phyloP scores from a whole-genome alignment of 2,113 vertebrate species.

The Istiophorus platypterus region DNA sequence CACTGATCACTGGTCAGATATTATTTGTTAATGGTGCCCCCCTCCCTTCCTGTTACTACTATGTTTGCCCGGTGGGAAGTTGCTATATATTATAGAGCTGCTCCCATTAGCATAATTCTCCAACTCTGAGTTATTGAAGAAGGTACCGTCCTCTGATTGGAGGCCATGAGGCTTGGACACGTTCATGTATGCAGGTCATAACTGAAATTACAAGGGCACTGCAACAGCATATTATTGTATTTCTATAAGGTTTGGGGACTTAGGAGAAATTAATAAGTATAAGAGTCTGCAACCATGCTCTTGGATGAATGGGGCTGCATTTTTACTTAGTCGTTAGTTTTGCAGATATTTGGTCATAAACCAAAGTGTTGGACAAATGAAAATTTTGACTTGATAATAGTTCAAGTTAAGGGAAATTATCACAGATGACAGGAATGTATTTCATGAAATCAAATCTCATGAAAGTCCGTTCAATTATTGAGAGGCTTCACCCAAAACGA shows the following conservation, averaged over 20 bases:
- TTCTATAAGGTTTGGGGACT: not conserved
- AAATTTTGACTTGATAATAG: not conserved
- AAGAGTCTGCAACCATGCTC: too few relatives aligned
- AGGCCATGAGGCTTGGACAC: too few relatives aligned
- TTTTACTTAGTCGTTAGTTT: too few relatives aligned
- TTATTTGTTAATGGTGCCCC: conserved; percentile 7
- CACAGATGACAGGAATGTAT: not conserved
- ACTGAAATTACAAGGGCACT: not conserved
- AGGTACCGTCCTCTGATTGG: not conserved
- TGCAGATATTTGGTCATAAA: too few relatives aligned
- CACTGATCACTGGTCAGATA: conserved; percentile 28
- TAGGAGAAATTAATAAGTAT: not conserved
- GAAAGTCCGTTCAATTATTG: not conserved
- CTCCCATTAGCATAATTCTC: not conserved
- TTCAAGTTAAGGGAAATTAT: not conserved
- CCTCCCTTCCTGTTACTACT: conserved; percentile 21
- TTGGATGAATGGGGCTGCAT: too few relatives aligned
- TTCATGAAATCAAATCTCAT: not conserved
- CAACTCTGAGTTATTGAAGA: not conserved
- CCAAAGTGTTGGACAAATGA: too few relatives aligned
- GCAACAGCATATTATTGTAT: not conserved
- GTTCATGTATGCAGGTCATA: not conserved
- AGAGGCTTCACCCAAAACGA: not conserved
- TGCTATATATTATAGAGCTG: not conserved
- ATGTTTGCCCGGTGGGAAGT: not conserved